Base-by-base conservation (phyloP, 2,113 vertebrate genomes). In the Trogon surrucura region DNA sequence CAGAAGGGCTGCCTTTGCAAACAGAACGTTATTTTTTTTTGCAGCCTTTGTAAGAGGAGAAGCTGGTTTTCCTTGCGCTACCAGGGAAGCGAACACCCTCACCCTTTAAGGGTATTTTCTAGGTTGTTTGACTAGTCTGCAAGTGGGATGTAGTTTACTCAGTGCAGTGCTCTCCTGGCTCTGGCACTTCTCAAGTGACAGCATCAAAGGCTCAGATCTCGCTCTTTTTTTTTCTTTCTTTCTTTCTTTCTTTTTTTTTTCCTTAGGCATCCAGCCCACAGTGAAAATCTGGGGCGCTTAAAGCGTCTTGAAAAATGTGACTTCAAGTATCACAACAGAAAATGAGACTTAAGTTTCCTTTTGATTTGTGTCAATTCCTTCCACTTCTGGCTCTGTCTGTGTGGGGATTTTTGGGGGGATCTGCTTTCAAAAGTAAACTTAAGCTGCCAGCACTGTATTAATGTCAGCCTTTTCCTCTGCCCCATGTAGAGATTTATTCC, bases 401-500 rank as follows among this genome's bases (percentile, higher is more conserved):
- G 0, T 45, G 29, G 88, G 64, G 83, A 67, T 72, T 84, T 95
- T 95, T 91, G 61, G 14, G 65, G 66, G 60, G 41, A 41, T 94
- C 85, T 58, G 83, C 86, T 96, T 95, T 94, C 91, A 94, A 92
- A 95, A 95, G 88, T 73, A 88, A 93, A 88, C 34, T 67, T 77
- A 47, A 93, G 91, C 85, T 2, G 53, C 89, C 85, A 88, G 91
- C 60, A 14, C 72, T 80, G 48, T 66, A 80, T 90, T 93, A 83
- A 83, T 90, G 83, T 92, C 95, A 95, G 89, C 86, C 67, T 91
- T 95, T 97, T 71, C 93, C 94, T 91, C 65, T 92, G 95, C 86
- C 61, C 81, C 38, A 1, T 61, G 80, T 36, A 45, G 91, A 93
- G 84, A 87, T 96, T 91, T 87, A 89, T 97, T 95, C 94, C 83